phyloP scores from a whole-genome alignment of 2,113 vertebrate species.

The Chlorodrepanis virens region DNA sequence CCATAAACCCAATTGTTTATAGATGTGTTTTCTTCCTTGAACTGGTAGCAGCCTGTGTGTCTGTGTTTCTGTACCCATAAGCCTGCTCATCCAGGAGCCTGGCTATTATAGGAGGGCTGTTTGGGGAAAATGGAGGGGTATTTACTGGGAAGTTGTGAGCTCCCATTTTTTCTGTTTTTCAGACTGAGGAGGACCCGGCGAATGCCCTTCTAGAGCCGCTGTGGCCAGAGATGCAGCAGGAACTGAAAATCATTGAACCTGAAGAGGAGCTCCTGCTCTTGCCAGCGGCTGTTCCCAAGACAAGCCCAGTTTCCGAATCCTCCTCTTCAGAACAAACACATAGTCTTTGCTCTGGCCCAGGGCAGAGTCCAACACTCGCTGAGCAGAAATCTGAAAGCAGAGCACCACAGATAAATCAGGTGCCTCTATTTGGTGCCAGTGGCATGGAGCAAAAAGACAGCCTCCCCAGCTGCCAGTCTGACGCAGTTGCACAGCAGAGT shows the following conservation, averaged over 20 bases:
- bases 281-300: background rate
- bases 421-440: background rate
- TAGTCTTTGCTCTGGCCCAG: background rate
- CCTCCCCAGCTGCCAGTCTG: background rate
- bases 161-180: slow-evolving; percentile 54
- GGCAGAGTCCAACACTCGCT: background rate
- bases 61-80: background rate
- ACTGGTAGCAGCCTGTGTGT: background rate
- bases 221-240: slow-evolving; percentile 83
- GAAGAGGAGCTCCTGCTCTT: slow-evolving; percentile 76
- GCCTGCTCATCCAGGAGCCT: background rate
- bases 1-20: background rate
- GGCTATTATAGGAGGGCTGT: background rate
- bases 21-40: background rate
- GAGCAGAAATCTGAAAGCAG: slow-evolving; percentile 6
- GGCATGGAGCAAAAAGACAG: background rate
- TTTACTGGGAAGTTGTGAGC: background rate
- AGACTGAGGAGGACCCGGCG: slow-evolving; percentile 69
- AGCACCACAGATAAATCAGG: slow-evolving; percentile 1
- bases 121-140: background rate
- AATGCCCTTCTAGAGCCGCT: slow-evolving; percentile 54
- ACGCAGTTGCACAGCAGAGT: background rate
- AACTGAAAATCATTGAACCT: slow-evolving; percentile 87
- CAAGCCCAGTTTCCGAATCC: background rate
- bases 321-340: background rate